Evolutionary conservation across 1,140 invertebrate genomes (phyloP).

Genomic region (Drosophila santomea): DNA sequence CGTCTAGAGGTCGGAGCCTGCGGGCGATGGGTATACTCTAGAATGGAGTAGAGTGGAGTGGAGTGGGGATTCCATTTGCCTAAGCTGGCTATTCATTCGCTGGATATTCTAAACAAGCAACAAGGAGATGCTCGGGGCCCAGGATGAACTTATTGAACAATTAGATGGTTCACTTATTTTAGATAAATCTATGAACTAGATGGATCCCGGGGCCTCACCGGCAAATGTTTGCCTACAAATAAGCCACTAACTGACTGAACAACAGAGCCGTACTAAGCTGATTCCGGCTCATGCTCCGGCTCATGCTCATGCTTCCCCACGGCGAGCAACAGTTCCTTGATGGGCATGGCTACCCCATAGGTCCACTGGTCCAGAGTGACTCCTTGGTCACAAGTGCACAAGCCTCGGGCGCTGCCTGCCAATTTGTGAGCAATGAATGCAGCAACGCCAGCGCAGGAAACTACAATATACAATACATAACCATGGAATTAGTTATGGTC

Average conservation of each 20-base stretch:
- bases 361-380: constrained; percentile 6
- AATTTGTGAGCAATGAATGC: constrained; percentile 78
- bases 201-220: constrained; percentile 38
- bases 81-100: constrained; percentile 81
- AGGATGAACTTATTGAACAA: constrained; percentile 70
- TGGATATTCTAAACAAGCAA: constrained; percentile 79
- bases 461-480: constrained; percentile 81
- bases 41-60: constrained; percentile 25
- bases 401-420: constrained; percentile 55
- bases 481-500: constrained; percentile 74
- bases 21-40: constrained; percentile 11
- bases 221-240: constrained; percentile 47
- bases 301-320: constrained; percentile 16
- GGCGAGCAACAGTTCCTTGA: constrained; percentile 46
- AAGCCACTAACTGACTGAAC: constrained; percentile 55
- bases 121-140: constrained; percentile 52
- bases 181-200: constrained; percentile 61
- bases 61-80: constrained; percentile 66
- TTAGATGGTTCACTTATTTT: constrained; percentile 76
- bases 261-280: constrained; percentile 13
- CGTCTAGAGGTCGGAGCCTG: constrained; percentile 47
- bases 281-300: constrained; percentile 14
- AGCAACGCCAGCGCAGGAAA: constrained; percentile 62
- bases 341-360: not conserved
- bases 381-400: constrained; percentile 45